Evolutionary conservation across 2,888 invertebrate genomes (phyloP), one percentile per base, ranked within the genome.

Genomic region (Pediacus dermestoides): DNA sequence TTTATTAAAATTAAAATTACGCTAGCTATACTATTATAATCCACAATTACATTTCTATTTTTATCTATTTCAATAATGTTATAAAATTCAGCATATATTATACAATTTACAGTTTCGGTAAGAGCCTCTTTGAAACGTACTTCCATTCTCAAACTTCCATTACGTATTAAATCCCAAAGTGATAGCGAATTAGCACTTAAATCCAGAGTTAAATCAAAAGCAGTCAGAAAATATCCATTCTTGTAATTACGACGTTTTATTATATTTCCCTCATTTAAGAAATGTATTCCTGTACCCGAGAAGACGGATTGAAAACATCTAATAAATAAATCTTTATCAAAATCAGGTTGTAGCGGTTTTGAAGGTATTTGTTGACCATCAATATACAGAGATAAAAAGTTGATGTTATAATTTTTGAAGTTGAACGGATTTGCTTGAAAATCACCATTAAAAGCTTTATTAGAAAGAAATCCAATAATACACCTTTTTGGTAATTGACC

Each of bases 281-380:
- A n/a, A n/a, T n/a, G n/a, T n/a, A n/a, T n/a, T n/a, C n/a, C n/a
- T n/a, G n/a, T n/a, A 2, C 44, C 48, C 1, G 41, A 40, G 25
- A 51, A 58, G 3, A 61, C 26, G 1, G 53, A 56, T 18, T 56
- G 49, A 34, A 58, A 60, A 2, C 50, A 49, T 14, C 48, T 42
- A 3, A 58, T 38, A 16, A 41, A 53, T 4, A 36, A n/a, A 12
- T 26, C 16, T 3, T 42, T 39, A 1, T 27, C 6, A 34, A 16
- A 13, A 30, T 11, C 50, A 36, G 39, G 50, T 31, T 11, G 21
- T n/a, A 18, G 21, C n/a, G 21, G 21, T 18, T 18, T 18, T 7
- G 21, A 18, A 6, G n/a, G n/a, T 6, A 18, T 18, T 18, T 18
- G 21, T n/a, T n/a, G 21, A n/a, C 21, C 21, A n/a, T 18, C 21